A percentile compares a stretch with the other conserved stretches of the same genome.
Evolutionary conservation across 2,113 vertebrate genomes (phyloP).

Genomic region (Gobius niger): DNA sequence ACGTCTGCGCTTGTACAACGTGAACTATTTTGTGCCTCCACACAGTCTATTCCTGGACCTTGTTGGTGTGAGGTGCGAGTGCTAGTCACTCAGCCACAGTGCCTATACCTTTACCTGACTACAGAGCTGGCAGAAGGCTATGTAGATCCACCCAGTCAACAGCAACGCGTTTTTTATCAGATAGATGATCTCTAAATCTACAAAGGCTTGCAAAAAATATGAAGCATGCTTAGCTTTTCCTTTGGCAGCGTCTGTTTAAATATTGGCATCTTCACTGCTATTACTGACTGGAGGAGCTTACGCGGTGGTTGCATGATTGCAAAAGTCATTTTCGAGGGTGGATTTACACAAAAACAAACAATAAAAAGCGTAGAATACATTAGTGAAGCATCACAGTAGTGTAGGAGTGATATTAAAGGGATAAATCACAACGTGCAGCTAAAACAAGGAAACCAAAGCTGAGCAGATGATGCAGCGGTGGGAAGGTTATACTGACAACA

Average conservation of each 20-base stretch:
- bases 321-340: conserved; percentile 44
- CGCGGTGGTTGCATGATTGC: conserved; percentile 33
- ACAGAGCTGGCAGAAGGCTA: conserved; percentile 19
- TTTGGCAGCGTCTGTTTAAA: conserved; percentile 21
- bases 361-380: conserved; percentile 28
- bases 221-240: conserved; percentile 3
- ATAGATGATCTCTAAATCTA: neutral
- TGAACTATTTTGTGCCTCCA: too few species aligned
- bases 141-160: conserved; percentile 49
- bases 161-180: conserved; percentile 18
- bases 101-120: conserved; percentile 3
- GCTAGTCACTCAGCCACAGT: too few species aligned
- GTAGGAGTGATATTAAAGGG: conserved; percentile 12
- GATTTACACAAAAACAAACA: conserved; percentile 53
- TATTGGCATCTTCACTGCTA: conserved; percentile 20
- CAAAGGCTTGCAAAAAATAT: neutral
- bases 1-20: too few species aligned
- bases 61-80: too few species aligned
- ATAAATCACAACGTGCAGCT: conserved; percentile 15
- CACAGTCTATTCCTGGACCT: too few species aligned
- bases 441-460: conserved; percentile 1
- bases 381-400: conserved; percentile 23
- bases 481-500: conserved; percentile 72
- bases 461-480: neutral
- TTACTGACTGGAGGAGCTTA: conserved; percentile 46